These are phyloP conservation scores for Gallinago stenura DNA, from an alignment of 2,797 vertebrate genomes.

Conservation along the genomic window DNA sequence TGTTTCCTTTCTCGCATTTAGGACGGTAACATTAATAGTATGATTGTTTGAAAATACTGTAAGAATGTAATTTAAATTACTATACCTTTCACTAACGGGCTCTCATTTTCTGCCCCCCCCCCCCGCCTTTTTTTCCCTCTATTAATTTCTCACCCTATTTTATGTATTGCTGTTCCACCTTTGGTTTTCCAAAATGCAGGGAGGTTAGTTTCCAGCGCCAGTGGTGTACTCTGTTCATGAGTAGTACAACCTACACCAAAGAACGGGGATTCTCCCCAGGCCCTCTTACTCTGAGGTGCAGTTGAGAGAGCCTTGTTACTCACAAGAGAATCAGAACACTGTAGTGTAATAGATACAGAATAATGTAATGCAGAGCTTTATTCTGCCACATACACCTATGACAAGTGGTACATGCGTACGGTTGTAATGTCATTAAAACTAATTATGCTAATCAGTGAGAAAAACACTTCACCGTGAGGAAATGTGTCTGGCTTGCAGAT, in stretches of 20 bases:
- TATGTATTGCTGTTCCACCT: neutral
- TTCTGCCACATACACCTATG: neutral
- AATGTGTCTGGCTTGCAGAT: slow-evolving; percentile 21
- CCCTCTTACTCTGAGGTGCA: neutral
- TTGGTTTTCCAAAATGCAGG: neutral
- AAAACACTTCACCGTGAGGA: neutral
- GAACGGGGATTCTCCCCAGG: neutral
- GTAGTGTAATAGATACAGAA: neutral
- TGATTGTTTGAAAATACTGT: neutral
- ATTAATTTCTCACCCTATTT: neutral
- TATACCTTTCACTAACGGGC: neutral
- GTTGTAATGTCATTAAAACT: slow-evolving; percentile 46
- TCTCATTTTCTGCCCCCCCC: neutral
- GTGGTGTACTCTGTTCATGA: neutral
- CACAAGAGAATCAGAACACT: neutral
- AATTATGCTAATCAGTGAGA: slow-evolving; percentile 15
- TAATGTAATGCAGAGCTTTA: neutral
- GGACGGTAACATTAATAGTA: neutral
- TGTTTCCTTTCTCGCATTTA: neutral
- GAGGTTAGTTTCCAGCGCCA: neutral
- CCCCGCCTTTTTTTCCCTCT: neutral
- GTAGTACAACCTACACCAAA: neutral
- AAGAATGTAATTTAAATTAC: neutral
- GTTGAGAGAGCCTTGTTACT: neutral
- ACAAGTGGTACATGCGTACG: neutral